Evolutionary conservation across 2,888 invertebrate species (phyloP).

Genomic region (Myopa testacea): DNA sequence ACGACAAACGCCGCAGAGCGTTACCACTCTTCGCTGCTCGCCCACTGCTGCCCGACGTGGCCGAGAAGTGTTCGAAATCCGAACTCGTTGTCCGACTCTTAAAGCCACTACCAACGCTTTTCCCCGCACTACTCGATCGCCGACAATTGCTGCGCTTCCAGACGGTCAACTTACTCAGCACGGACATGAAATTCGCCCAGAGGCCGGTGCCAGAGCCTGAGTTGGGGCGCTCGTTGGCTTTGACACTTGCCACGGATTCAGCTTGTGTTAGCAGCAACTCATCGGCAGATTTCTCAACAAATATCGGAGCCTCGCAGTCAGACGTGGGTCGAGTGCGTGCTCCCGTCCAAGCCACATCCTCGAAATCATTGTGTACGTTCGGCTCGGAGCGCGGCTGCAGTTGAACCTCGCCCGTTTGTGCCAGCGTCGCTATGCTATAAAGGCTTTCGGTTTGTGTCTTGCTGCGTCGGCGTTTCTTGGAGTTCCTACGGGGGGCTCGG

Average conservation of each 20-base stretch:
- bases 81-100: conserved; percentile 48
- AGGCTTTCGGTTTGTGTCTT: conserved; percentile 57
- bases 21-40: conserved; percentile 43
- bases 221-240: conserved; percentile 3
- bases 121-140: conserved; percentile 45
- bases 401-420: conserved; percentile 53
- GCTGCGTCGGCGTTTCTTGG: conserved; percentile 43
- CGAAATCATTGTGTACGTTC: conserved; percentile 42
- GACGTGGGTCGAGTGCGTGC: conserved; percentile 14
- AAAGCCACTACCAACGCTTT: conserved; percentile 40
- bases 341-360: conserved; percentile 5
- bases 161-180: conserved; percentile 57
- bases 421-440: conserved; percentile 55
- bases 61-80: conserved; percentile 52
- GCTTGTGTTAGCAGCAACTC: conserved; percentile 38
- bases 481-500: conserved; percentile 37
- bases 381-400: conserved; percentile 54
- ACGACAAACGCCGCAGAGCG: conserved; percentile 61
- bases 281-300: conserved; percentile 33
- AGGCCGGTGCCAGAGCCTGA: conserved; percentile 49
- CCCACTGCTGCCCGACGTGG: conserved; percentile 43
- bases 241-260: conserved; percentile 8
- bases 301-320: conserved; percentile 28
- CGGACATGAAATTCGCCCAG: conserved; percentile 54
- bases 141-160: conserved; percentile 54